These are phyloP conservation scores for Heptranchias perlo DNA, from an alignment of 2,113 vertebrate genomes.

Conservation along the genomic window DNA sequence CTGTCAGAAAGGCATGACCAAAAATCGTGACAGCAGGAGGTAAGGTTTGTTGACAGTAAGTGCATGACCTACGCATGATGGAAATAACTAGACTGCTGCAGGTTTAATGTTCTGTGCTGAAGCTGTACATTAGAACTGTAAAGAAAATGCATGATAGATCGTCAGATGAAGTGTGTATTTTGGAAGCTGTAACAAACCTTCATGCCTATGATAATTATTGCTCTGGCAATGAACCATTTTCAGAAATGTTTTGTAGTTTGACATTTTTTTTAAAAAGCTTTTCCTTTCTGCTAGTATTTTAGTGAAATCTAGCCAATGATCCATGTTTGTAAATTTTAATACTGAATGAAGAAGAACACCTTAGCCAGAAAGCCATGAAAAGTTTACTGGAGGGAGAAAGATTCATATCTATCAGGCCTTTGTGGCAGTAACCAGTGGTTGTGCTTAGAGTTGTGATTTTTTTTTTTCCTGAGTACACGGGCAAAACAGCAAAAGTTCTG, in stretches of 20 bases:
- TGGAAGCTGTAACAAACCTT: not conserved
- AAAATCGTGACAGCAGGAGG: not conserved
- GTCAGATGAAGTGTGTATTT: not conserved
- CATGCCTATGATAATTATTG: not conserved
- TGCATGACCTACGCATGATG: not conserved
- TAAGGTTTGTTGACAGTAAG: not conserved
- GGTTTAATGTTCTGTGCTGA: not conserved
- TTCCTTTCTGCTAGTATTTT: not conserved
- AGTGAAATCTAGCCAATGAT: not conserved
- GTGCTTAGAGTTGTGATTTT: too few relatives aligned
- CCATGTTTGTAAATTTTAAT: not conserved
- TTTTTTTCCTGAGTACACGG: not conserved
- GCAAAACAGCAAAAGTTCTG: not conserved
- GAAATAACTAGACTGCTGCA: not conserved
- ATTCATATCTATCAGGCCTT: not conserved
- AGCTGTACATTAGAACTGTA: not conserved
- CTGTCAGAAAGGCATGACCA: not conserved
- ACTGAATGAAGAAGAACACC: not conserved
- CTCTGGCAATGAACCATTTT: not conserved
- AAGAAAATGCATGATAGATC: not conserved
- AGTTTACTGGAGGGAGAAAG: not conserved
- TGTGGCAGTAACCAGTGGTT: too few relatives aligned
- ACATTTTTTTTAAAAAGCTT: not conserved
- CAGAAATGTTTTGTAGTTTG: not conserved
- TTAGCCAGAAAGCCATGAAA: not conserved